Percentiles rank a stretch among this genome's conserved stretches.
These are phyloP conservation scores for Tubulanus polymorphus DNA, from an alignment of 2,888 invertebrate species.

Conservation along the genomic window DNA sequence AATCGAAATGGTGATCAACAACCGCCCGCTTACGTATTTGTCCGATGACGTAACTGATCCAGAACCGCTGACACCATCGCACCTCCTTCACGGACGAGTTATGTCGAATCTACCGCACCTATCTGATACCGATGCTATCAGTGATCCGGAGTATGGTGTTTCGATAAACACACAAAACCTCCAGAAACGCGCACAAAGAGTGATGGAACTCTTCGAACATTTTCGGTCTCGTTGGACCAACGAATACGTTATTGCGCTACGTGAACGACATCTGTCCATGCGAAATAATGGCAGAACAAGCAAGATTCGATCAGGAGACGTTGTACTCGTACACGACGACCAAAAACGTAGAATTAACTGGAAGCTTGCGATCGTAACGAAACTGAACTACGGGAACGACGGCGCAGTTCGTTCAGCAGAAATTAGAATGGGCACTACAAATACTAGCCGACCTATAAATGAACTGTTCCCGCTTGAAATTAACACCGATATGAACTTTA, in stretches of 20 bases:
- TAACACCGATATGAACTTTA: no score
- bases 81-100: conserved; percentile 4
- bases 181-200: neutral
- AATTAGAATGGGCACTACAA: neutral
- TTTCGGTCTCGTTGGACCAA: neutral
- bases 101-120: neutral
- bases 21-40: conserved; percentile 6
- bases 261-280: neutral
- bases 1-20: conserved; percentile 1
- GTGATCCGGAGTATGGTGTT: neutral
- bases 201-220: neutral
- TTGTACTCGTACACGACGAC: neutral
- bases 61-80: conserved; percentile 9
- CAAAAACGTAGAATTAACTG: neutral
- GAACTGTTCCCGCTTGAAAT: neutral
- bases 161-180: neutral
- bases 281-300: neutral
- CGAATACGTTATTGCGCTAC: neutral
- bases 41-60: conserved; percentile 4
- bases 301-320: neutral
- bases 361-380: neutral
- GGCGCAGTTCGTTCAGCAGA: neutral
- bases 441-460: neutral
- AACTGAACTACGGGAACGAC: neutral
- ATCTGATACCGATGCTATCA: neutral